A percentile compares a stretch with the other conserved stretches of the same genome.
Evolutionary conservation across 1,140 invertebrate species (phyloP).

Genomic region (Scaptodrosophila lebanonensis): DNA sequence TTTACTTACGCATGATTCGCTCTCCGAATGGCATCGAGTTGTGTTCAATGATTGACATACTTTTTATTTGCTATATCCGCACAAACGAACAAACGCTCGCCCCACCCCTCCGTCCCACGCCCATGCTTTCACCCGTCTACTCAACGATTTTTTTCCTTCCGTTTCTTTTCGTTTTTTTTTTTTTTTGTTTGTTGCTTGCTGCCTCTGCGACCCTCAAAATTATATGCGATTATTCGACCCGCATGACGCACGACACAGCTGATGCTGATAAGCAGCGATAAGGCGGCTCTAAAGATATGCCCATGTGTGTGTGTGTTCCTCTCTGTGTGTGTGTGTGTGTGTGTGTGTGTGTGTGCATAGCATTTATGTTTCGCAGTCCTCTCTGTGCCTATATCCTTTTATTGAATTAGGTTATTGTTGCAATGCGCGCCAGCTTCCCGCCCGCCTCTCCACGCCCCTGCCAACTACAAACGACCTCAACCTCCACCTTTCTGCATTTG

Average conservation of each 20-base stretch:
- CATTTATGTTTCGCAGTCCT: slow-evolving; percentile 28
- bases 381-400: slow-evolving; percentile 48
- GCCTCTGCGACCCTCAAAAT: slow-evolving; percentile 37
- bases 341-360: too few relatives aligned
- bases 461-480: too few relatives aligned
- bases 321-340: background rate
- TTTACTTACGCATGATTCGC: slow-evolving; percentile 57
- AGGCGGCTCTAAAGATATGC: slow-evolving; percentile 1
- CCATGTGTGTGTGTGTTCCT: background rate
- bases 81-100: background rate
- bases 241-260: slow-evolving; percentile 42
- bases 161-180: background rate
- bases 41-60: slow-evolving; percentile 62
- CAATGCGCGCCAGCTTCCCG: slow-evolving; percentile 30
- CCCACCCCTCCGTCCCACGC: too few relatives aligned
- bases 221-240: slow-evolving; percentile 64
- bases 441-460: slow-evolving; percentile 1
- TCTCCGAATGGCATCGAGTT: slow-evolving; percentile 25
- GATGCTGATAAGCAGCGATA: slow-evolving; percentile 43
- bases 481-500: slow-evolving; percentile 52
- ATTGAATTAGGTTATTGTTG: slow-evolving; percentile 68
- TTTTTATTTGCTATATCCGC: slow-evolving; percentile 60
- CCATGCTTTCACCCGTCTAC: too few relatives aligned
- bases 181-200: slow-evolving; percentile 5
- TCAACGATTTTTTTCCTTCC: too few relatives aligned